A percentile compares a stretch with the other conserved stretches of the same genome.
These are phyloP conservation scores for Protophormia terraenovae DNA, from an alignment of 2,888 invertebrate genomes.

Conservation along the genomic window DNA sequence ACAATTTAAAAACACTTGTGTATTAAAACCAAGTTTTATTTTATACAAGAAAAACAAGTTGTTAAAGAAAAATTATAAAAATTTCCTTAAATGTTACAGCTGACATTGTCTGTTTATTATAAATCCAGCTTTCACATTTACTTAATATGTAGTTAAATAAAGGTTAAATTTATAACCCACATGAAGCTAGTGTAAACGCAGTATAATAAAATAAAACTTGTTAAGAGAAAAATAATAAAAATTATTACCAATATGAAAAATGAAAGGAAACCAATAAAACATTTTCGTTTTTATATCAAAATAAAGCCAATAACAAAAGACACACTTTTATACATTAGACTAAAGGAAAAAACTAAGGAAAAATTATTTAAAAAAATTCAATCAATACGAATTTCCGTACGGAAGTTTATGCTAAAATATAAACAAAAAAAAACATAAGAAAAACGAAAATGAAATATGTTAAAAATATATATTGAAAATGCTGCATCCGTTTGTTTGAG, in stretches of 20 bases:
- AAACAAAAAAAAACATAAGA: conserved; percentile 26
- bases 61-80: neutral
- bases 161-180: conserved; percentile 20
- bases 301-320: conserved; percentile 24
- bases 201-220: neutral
- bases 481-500: conserved; percentile 55
- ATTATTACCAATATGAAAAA: conserved; percentile 20
- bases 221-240: neutral
- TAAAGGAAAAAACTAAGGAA: conserved; percentile 18
- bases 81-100: neutral
- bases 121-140: conserved; percentile 14
- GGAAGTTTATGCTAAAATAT: conserved; percentile 52
- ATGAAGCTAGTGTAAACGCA: conserved; percentile 8
- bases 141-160: neutral
- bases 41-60: neutral
- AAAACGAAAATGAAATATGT: conserved; percentile 34
- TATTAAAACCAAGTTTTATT: neutral
- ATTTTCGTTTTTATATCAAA: conserved; percentile 34
- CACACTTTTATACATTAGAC: conserved; percentile 13
- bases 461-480: conserved; percentile 18
- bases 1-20: neutral
- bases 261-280: conserved; percentile 60
- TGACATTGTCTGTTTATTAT: neutral
- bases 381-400: conserved; percentile 65
- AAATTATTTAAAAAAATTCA: conserved; percentile 24